Base-by-base conservation (phyloP, 2,113 vertebrate genomes). In the Panurus biarmicus region DNA sequence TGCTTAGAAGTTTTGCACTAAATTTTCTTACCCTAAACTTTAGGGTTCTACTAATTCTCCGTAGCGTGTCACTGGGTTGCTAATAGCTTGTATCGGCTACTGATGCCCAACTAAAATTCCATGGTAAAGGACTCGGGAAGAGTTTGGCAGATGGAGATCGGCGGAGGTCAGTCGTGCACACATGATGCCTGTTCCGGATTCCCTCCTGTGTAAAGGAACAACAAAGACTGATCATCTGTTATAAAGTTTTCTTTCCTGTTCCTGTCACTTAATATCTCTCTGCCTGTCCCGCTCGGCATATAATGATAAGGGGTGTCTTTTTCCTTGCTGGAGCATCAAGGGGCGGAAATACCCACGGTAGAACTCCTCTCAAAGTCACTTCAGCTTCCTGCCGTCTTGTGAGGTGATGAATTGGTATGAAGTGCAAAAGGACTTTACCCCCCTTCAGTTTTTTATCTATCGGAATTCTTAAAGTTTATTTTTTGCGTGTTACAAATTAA, bases 221-320 rank as follows among this genome's bases (percentile, higher is more conserved):
- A 56, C 50, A 89, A 89, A 91, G 70, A 23, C 53, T 69, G 62
- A 82, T 95, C 88, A 79, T 90, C n/a, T 86, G 53, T 77, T 95
- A 71, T 20, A 31, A 94, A 94, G 75, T 94, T 96, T 96, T 72
- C 77, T 84, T 96, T 93, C 82, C 90, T 93, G 50, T 93, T 95
- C 71, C 54, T 73, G 93, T 90, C 88, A 91, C 20, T 85, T 89
- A 66, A 28, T 89, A 84, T 57, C 86, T 78, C 56, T 72, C 53
- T 4, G 69, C 60, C 42, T 78, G 61, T 45, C 57, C 51, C 26
- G 0, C 47, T 45, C 8, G 7, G 24, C 58, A 4, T 26, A 6
- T 13, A 60, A 22, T 47, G 61, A 29, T 84, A 69, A 91, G 57
- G 23, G 61, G 20, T 87, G 57, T 13, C 14, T 48, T 33, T 40